Base-by-base conservation (phyloP, 2,113 vertebrate genomes). In the Gasterosteus nipponicus region DNA sequence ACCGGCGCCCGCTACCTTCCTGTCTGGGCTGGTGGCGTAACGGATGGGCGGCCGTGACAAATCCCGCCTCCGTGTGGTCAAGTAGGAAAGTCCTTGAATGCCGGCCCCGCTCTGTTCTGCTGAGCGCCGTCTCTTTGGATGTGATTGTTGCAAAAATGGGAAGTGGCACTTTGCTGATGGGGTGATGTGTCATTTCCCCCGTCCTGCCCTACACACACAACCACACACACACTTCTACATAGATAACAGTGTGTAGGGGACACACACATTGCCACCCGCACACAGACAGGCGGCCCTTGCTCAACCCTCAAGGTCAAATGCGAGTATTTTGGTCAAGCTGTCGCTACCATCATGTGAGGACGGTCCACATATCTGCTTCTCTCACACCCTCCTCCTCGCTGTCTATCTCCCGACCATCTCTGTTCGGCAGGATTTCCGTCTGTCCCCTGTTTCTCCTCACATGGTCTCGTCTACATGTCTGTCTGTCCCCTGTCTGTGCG, bases 131-230 rank as follows among this genome's bases (percentile, higher is more conserved):
- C 59, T 59, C 59, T 82, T 88, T 60, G 61, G 38, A 59, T 67
- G 69, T 54, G 77, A 70, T 62, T 73, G 74, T 68, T 82, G 53
- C 77, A 72, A 83, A 84, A 72, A 73, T 61, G 70, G 59, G 67
- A 78, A 83, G 77, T 73, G 70, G 72, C 84, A 68, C 81, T 87
- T 78, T 62, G 71, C 73, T 88, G 84, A 76, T 75, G 59, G 81
- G 65, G 58, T 80, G 79, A 74, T 47, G 54, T 73, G 74, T 86
- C 51, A 58, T 80, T 87, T 81, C 77, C 69, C 56, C 58, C 65
- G 69, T 66, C 49, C 42, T 58, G 35, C 65, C 26, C 26, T 11
- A 70, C 59, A 41, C 53, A 57, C 53, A 60, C 53, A 41, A 41
- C 46, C 49, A 31, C 71, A 18, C 75, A 38, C 19, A 38, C 31